phyloP scores from a whole-genome alignment of 2,888 invertebrate species.

The Amphipyra berbera region DNA sequence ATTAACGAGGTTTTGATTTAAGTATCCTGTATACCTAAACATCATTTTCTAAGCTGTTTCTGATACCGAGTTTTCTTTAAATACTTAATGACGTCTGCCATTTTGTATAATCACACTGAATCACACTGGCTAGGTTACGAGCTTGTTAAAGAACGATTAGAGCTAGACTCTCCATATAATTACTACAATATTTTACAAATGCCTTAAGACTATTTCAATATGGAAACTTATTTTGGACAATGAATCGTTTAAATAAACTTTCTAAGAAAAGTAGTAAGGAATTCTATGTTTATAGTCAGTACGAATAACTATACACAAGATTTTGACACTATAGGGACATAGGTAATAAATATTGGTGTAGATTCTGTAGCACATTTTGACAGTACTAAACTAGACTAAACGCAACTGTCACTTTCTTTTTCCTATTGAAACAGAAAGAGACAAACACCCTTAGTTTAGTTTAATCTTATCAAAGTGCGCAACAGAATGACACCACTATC shows the following conservation, averaged over 20 bases:
- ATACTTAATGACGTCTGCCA: conserved; percentile 10
- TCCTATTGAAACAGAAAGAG: too few relatives aligned
- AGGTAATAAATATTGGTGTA: too few relatives aligned
- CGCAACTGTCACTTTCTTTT: too few relatives aligned
- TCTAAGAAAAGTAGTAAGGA: conserved; percentile 4
- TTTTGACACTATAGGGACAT: background rate
- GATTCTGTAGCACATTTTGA: too few relatives aligned
- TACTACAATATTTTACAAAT: background rate
- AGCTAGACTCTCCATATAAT: background rate
- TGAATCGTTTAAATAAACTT: conserved; percentile 1
- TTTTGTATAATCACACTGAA: conserved; percentile 7
- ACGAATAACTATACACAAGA: background rate
- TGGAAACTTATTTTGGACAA: background rate
- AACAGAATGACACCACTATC: too few relatives aligned
- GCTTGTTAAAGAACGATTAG: conserved; percentile 41
- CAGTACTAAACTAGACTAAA: too few relatives aligned
- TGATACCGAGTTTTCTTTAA: background rate
- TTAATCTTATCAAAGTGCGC: too few relatives aligned
- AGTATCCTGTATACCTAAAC: too few relatives aligned
- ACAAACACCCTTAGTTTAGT: too few relatives aligned
- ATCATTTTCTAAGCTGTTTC: too few relatives aligned
- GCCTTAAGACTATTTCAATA: background rate
- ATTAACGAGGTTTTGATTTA: too few relatives aligned
- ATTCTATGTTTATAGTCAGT: background rate
- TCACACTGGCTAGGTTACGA: conserved; percentile 6